A percentile compares a stretch with the other conserved stretches of the same genome.
Evolutionary conservation across 2,113 vertebrate species (phyloP).

Genomic region (Nematolebias whitei): DNA sequence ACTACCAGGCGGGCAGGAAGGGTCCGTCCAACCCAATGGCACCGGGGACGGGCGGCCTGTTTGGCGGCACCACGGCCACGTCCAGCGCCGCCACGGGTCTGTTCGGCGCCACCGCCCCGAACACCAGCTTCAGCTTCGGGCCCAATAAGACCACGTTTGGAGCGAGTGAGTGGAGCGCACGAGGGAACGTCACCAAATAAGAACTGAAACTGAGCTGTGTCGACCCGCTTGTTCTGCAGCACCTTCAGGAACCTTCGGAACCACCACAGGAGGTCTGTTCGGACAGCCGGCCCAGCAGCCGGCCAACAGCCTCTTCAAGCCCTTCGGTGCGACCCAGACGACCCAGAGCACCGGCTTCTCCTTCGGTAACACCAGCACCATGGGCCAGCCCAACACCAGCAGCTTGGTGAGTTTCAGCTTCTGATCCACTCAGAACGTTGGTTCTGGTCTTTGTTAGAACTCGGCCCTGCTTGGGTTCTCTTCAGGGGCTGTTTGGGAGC

Average conservation of each 20-base stretch:
- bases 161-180: constrained; percentile 81
- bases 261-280: constrained; percentile 86
- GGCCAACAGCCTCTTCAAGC: constrained; percentile 87
- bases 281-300: constrained; percentile 72
- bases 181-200: no score
- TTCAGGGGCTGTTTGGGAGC: constrained; percentile 92
- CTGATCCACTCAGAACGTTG: no score
- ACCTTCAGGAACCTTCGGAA: constrained; percentile 86
- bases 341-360: constrained; percentile 88
- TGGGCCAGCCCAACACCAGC: constrained; percentile 89
- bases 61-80: constrained; percentile 84
- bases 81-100: constrained; percentile 88
- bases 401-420: constrained; percentile 82
- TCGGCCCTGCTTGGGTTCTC: background rate
- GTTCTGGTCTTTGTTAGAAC: no score
- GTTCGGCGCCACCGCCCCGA: constrained; percentile 88
- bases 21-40: constrained; percentile 90
- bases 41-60: constrained; percentile 79
- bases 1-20: constrained; percentile 94
- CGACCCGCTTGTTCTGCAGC: background rate
- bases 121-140: constrained; percentile 88
- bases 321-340: constrained; percentile 89
- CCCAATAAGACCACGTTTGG: constrained; percentile 90
- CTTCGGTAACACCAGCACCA: constrained; percentile 87
- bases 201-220: background rate